Evolutionary conservation across 2,888 invertebrate genomes (phyloP).

Genomic region (Stenchaetothrips biformis): DNA sequence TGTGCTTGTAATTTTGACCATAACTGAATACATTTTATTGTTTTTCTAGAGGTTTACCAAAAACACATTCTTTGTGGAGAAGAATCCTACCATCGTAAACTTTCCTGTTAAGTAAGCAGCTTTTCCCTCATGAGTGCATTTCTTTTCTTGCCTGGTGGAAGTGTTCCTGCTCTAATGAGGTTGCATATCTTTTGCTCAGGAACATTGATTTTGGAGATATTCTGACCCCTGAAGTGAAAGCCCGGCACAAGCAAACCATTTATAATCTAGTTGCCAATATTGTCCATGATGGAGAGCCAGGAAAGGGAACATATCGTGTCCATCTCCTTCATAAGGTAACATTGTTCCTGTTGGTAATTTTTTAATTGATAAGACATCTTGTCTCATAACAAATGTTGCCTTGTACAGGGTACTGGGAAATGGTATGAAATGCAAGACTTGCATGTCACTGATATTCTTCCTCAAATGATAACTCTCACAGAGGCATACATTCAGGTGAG

Average conservation of each 20-base stretch:
- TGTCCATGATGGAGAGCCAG: constrained; percentile 95
- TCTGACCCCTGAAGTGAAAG: constrained; percentile 76
- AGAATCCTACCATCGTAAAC: constrained; percentile 99
- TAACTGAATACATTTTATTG: constrained; percentile 29
- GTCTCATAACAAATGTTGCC: not conserved
- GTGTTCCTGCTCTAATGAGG: not conserved
- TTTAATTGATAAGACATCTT: not conserved
- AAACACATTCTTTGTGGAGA: constrained; percentile 97
- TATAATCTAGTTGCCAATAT: constrained; percentile 99
- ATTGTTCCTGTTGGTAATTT: not conserved
- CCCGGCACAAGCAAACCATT: constrained; percentile 72
- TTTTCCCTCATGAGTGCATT: not conserved
- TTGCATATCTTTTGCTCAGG: constrained; percentile 51
- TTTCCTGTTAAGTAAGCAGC: constrained; percentile 92
- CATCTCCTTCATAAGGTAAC: constrained; percentile 48
- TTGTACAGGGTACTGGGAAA: constrained; percentile 63
- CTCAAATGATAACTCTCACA: constrained; percentile 98
- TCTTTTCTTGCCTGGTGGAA: not conserved
- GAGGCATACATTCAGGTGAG: constrained; percentile 93
- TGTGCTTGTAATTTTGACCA: constrained; percentile 20
- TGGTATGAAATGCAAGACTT: constrained; percentile 93
- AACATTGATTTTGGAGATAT: constrained; percentile 97
- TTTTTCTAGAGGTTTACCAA: constrained; percentile 80
- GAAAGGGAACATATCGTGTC: constrained; percentile 60
- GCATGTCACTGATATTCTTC: constrained; percentile 95